phyloP scores from a whole-genome alignment of 2,888 invertebrate species.

The Panorpa germanica region DNA sequence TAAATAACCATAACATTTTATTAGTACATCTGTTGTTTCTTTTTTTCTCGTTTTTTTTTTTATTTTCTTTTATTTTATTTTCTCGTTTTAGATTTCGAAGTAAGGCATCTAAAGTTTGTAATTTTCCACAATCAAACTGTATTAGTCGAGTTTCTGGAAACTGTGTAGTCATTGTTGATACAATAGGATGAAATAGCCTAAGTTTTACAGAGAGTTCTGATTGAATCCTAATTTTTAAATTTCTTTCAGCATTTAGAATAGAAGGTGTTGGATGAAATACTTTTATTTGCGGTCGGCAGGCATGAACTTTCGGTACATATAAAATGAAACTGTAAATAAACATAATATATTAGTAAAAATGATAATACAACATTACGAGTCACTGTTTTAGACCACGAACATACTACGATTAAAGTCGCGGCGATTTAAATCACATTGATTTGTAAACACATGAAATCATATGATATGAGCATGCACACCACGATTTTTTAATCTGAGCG shows the following conservation, averaged over 20 bases:
- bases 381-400: too few species aligned
- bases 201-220: conserved; percentile 39
- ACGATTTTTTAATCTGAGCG: too few species aligned
- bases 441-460: too few species aligned
- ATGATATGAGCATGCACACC: too few species aligned
- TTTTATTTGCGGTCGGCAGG: conserved; percentile 41
- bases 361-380: too few species aligned
- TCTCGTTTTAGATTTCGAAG: conserved; percentile 70
- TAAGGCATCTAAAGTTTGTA: conserved; percentile 72
- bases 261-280: conserved; percentile 49
- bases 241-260: conserved; percentile 24
- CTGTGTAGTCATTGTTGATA: conserved; percentile 67
- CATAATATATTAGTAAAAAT: too few species aligned
- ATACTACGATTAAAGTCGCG: too few species aligned
- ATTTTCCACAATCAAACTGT: conserved; percentile 97
- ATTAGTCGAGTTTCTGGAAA: conserved; percentile 97
- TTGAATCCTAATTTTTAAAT: conserved; percentile 29
- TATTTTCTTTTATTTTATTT: too few species aligned
- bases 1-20: too few species aligned
- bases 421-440: too few species aligned
- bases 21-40: too few species aligned
- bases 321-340: conserved; percentile 56
- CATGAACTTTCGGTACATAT: conserved; percentile 54
- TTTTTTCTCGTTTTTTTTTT: too few species aligned
- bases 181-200: conserved; percentile 57